Percentiles rank a stretch among this genome's conserved stretches.
Evolutionary conservation across 1,140 invertebrate genomes (phyloP).

Genomic region (Caenorhabditis briggsae): DNA sequence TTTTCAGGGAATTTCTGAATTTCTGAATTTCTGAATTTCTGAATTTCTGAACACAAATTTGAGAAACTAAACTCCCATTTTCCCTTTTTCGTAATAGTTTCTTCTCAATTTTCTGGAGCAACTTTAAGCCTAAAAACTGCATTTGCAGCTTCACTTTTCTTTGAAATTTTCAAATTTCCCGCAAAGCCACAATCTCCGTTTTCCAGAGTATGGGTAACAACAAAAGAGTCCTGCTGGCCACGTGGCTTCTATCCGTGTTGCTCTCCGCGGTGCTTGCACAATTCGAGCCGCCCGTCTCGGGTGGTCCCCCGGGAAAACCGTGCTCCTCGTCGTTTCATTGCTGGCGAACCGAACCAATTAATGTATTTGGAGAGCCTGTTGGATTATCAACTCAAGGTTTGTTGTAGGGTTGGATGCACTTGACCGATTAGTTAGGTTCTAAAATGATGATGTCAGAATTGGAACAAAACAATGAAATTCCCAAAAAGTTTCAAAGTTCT

Average conservation of each 20-base stretch:
- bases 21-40: too few species aligned
- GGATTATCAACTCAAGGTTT: constrained; percentile 7
- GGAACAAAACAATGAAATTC: too few species aligned
- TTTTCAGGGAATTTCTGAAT: too few species aligned
- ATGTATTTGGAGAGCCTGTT: constrained; percentile 55
- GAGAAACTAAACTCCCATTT: too few species aligned
- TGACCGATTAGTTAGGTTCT: background rate
- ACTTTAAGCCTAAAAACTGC: too few species aligned
- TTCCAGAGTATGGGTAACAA: constrained; percentile 58
- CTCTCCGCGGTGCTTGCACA: constrained; percentile 32
- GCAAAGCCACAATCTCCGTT: background rate
- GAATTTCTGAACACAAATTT: too few species aligned
- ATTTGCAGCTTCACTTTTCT: background rate
- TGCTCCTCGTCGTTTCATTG: constrained; percentile 57
- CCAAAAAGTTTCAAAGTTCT: too few species aligned
- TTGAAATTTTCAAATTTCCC: background rate
- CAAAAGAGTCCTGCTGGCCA: constrained; percentile 19
- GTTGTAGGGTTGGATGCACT: background rate
- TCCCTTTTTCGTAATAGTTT: too few species aligned
- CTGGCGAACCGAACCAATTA: constrained; percentile 56
- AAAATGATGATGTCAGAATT: background rate
- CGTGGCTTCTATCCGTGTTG: constrained; percentile 15
- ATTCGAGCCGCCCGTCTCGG: background rate
- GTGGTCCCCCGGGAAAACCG: constrained; percentile 43
- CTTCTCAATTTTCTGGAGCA: too few species aligned